Evolutionary conservation across 2,797 vertebrate species (phyloP).

Genomic region (Lophotriccus pileatus): DNA sequence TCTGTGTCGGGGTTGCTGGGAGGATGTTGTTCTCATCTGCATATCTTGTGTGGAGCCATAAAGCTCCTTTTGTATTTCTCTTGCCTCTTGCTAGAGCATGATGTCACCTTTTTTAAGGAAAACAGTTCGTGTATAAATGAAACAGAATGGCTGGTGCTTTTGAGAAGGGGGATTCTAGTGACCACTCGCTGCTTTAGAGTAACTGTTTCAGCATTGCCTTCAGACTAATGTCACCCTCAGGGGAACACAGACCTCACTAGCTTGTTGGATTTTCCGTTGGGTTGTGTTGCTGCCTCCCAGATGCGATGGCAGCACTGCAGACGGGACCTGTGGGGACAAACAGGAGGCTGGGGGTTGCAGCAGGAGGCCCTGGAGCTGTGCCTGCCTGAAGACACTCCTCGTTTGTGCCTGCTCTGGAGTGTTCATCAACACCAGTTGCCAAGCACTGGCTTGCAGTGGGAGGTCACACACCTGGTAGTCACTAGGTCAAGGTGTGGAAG

Average conservation of each 20-base stretch:
- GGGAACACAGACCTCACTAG: neutral
- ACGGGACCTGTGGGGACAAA: neutral
- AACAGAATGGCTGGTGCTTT: neutral
- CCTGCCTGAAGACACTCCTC: neutral
- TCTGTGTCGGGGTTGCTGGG: neutral
- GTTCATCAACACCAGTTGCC: neutral
- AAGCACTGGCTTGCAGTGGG: neutral
- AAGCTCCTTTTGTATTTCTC: conserved; percentile 52
- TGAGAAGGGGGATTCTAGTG: neutral
- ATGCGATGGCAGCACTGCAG: neutral
- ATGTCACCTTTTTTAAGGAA: conserved; percentile 37
- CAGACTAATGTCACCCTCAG: neutral
- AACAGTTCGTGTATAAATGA: neutral
- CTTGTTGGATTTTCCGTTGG: neutral
- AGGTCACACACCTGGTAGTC: neutral
- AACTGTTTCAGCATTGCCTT: neutral
- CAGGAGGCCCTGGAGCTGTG: neutral
- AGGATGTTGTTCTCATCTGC: conserved; percentile 33
- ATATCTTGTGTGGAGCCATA: conserved; percentile 28
- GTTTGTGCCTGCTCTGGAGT: neutral
- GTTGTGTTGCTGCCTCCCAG: neutral
- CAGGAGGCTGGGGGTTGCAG: neutral
- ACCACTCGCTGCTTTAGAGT: neutral
- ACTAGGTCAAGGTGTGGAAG: neutral
- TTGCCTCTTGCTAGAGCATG: conserved; percentile 23